These are phyloP conservation scores for Nannoperca obscura DNA, from an alignment of 2,797 vertebrate genomes.

Conservation along the genomic window DNA sequence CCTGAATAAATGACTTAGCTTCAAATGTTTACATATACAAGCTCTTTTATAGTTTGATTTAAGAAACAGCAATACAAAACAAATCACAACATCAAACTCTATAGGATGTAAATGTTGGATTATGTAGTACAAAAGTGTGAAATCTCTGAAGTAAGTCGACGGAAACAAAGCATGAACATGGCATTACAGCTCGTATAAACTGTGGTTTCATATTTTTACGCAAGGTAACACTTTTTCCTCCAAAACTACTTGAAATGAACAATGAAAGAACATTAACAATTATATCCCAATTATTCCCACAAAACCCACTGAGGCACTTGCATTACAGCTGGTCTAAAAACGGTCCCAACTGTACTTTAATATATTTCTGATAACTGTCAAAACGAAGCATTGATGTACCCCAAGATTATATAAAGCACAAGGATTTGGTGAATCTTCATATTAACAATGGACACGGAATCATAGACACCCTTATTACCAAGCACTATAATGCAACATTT, in stretches of 20 bases:
- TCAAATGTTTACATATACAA: slow-evolving; percentile 40
- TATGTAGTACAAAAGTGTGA: slow-evolving; percentile 38
- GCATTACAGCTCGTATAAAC: slow-evolving; percentile 4
- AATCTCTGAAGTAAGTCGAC: background rate
- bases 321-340: slow-evolving; percentile 36
- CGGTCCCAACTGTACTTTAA: background rate
- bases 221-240: background rate
- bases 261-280: slow-evolving; percentile 4
- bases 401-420: background rate
- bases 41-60: slow-evolving; percentile 47
- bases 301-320: slow-evolving; percentile 63
- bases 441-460: background rate
- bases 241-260: background rate
- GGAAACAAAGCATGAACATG: slow-evolving; percentile 10
- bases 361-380: background rate
- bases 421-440: background rate
- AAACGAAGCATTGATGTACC: slow-evolving; percentile 34
- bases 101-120: slow-evolving; percentile 2
- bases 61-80: slow-evolving; percentile 45
- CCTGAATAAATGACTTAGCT: slow-evolving; percentile 44
- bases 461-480: background rate
- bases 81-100: slow-evolving; percentile 22
- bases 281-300: slow-evolving; percentile 9
- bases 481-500: background rate
- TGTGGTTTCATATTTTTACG: background rate